Evolutionary conservation across 1,140 invertebrate genomes (phyloP).

Genomic region (Coelopa frigida): DNA sequence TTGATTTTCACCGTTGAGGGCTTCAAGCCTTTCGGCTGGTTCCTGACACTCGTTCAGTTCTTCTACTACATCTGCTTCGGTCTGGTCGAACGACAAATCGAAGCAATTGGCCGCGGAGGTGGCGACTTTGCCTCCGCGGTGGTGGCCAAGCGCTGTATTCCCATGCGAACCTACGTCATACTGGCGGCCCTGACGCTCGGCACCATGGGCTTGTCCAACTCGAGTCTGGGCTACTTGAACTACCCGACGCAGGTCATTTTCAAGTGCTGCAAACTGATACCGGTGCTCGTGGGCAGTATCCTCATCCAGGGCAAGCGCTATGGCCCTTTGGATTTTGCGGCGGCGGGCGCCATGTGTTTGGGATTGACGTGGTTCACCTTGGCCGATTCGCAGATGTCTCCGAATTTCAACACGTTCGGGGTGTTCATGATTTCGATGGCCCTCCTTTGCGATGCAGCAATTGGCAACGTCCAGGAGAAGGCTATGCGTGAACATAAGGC

Average conservation of each 20-base stretch:
- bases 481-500: conserved; percentile 77
- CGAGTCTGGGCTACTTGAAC: conserved; percentile 90
- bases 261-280: conserved; percentile 94
- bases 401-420: conserved; percentile 76
- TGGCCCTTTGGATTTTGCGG: conserved; percentile 71
- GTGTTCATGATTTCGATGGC: conserved; percentile 82
- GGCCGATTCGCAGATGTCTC: conserved; percentile 83
- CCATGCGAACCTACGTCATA: conserved; percentile 70
- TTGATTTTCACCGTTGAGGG: conserved; percentile 84
- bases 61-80: conserved; percentile 77
- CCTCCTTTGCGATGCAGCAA: conserved; percentile 84
- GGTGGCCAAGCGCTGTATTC: conserved; percentile 64
- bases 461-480: conserved; percentile 95
- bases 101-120: conserved; percentile 47
- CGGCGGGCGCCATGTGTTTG: conserved; percentile 80
- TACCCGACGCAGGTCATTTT: conserved; percentile 93
- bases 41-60: conserved; percentile 89
- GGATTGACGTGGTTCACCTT: conserved; percentile 88
- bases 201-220: conserved; percentile 94
- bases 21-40: conserved; percentile 86
- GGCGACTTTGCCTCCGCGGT: neutral
- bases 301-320: conserved; percentile 88
- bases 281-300: conserved; percentile 86
- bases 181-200: conserved; percentile 82
- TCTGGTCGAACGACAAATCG: conserved; percentile 63